phyloP scores from a whole-genome alignment of 2,888 invertebrate species.

The Argyra leucocephala region DNA sequence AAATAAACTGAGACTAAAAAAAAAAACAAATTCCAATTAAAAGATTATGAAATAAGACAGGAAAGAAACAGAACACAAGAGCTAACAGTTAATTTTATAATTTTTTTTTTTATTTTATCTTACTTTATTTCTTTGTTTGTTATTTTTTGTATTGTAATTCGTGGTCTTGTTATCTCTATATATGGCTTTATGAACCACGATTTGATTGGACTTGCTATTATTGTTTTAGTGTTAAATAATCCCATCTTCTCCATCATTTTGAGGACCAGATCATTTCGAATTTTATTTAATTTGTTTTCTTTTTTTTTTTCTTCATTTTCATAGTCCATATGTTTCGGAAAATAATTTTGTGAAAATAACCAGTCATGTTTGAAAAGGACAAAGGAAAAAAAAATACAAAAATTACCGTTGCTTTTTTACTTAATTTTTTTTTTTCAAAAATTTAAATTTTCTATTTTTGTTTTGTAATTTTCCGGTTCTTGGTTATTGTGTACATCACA shows the following conservation, averaged over 20 bases:
- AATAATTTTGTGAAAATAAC: background rate
- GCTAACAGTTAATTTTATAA: background rate
- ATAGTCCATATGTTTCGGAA: constrained; percentile 1
- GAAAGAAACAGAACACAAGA: background rate
- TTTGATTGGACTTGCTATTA: too few species aligned
- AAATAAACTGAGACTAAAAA: background rate
- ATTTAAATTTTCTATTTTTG: background rate
- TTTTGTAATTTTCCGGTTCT: constrained; percentile 4
- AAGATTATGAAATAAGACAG: background rate
- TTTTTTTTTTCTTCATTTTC: background rate
- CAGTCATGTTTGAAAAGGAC: background rate
- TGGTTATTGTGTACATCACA: background rate
- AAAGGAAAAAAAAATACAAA: background rate
- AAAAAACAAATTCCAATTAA: background rate
- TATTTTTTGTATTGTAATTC: background rate
- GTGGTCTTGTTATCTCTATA: too few species aligned
- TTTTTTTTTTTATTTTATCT: background rate
- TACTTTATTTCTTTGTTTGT: background rate
- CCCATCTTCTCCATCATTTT: too few species aligned
- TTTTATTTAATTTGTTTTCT: background rate
- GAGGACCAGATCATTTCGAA: background rate
- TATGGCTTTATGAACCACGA: too few species aligned
- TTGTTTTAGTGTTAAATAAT: too few species aligned
- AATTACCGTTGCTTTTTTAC: background rate
- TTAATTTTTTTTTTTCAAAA: background rate